Evolutionary conservation across 2,797 vertebrate species (phyloP).

Genomic region (Peromyscus melanophrys): DNA sequence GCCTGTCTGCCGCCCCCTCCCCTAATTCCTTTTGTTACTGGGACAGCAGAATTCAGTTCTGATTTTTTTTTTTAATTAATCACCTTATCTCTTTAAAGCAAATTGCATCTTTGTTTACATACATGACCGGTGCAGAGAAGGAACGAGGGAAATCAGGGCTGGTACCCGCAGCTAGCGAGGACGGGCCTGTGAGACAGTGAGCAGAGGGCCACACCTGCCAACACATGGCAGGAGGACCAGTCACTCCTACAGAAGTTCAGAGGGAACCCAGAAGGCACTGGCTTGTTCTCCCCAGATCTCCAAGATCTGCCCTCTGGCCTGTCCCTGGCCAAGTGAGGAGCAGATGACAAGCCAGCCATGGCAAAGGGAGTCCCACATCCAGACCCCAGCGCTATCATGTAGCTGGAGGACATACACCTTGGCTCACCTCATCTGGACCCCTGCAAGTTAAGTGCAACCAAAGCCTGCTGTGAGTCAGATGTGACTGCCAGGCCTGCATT

Average conservation of each 20-base stretch:
- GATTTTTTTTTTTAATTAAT: slow-evolving; percentile 89
- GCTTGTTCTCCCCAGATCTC: not conserved
- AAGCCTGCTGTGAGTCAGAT: not conserved
- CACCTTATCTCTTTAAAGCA: slow-evolving; percentile 93
- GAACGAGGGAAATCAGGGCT: slow-evolving; percentile 74
- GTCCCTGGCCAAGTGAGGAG: not conserved
- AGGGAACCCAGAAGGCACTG: not conserved
- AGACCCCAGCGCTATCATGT: not conserved
- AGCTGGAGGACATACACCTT: not conserved
- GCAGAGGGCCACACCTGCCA: not conserved
- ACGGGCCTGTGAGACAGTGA: slow-evolving; percentile 43
- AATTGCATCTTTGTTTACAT: slow-evolving; percentile 92
- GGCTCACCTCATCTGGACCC: not conserved
- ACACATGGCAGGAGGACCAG: slow-evolving; percentile 80
- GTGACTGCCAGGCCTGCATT: not conserved
- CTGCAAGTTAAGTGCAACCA: not conserved
- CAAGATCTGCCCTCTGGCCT: fast-evolving
- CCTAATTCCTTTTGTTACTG: slow-evolving; percentile 91
- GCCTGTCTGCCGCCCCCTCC: slow-evolving; percentile 84
- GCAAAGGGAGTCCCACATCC: not conserved
- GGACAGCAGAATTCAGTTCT: slow-evolving; percentile 89
- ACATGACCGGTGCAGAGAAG: slow-evolving; percentile 87
- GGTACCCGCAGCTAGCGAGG: slow-evolving; percentile 76
- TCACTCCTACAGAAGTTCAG: not conserved
- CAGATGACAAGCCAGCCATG: not conserved